Base-by-base conservation (phyloP, 1,140 invertebrate genomes). In the Agrypnia vestita region DNA sequence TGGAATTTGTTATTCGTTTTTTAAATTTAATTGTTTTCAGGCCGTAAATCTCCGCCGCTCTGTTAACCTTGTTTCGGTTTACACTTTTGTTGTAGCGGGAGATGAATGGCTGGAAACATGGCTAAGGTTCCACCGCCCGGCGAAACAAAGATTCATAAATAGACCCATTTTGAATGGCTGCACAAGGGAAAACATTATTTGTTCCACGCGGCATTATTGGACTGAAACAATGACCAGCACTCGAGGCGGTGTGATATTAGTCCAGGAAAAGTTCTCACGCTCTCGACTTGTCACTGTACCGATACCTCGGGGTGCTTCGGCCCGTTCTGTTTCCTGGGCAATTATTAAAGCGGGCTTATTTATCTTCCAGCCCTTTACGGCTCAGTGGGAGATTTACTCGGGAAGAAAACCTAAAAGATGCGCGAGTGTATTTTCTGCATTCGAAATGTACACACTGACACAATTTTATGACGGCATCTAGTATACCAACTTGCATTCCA, bases 231-330 rank as follows among this genome's bases (percentile, higher is more conserved):
- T 62, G 73, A 35, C 15, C 10, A 17, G 9, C 59, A 71, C 53
- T 75, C 19, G 47, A 53, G 71, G 55, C 59, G 67, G 71, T 79
- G 80, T 81, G 74, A 81, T 73, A 55, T 73, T 17, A 21, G 62
- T 59, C 44, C n/a, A 47, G 25, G 44, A 53, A 76, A 79, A 62
- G 46, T 82, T 82, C 81, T 44, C 81, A 82, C 81, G 81, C 73
- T 82, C 76, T 78, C 35, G 19, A 74, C 9, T 62, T 75, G 64
- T 78, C 74, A 62, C 19, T 76, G n/a, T n/a, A n/a, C n/a, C n/a
- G 19, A 19, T 51, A 55, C 43, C 47, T 17, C 35, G 19, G 73
- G 74, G 76, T 59, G 67, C 17, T 67, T 67, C 62, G 43, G 25
- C 10, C n/a, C 10, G 71, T 72, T 77, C 75, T 77, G 61, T 77